Base-by-base conservation (phyloP, 2,888 invertebrate genomes). In the Drosophila lutescens region DNA sequence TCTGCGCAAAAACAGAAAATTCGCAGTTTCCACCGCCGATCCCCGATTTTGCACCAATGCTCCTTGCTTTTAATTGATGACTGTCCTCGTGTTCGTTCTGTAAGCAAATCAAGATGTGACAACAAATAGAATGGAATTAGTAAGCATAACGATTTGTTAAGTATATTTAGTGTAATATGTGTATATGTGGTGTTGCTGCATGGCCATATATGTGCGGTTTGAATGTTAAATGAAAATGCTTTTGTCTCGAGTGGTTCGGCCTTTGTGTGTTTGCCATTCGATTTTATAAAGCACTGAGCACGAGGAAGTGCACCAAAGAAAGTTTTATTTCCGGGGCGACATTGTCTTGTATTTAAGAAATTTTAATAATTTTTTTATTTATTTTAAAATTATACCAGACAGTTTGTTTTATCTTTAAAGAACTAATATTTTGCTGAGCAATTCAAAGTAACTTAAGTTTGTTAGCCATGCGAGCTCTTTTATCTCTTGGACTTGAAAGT, bases 51-150 rank as follows among this genome's bases (percentile, higher is more conserved):
- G 26, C 50, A 38, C 32, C 50, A 38, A 40, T 70, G 34, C 30
- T 70, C 44, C 15, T 41, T 30, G 50, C 55, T 59, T 55, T 43
- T 58, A 73, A 72, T 70, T 68, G 56, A 55, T 74, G 49, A 34
- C 69, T 76, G 78, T 73, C 80, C 80, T 80, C 62, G 78, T 49
- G 36, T 58, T 50, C 57, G 53, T 65, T 78, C 70, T 61, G 63
- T 55, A 60, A 65, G 55, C 62, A 72, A 36, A 53, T 47, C 56
- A 53, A 74, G 56, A 60, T 55, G 56, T 57, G 56, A 34, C 62
- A 63, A 63, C 62, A 62, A 63, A 62, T 56, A 57, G 34, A 51
- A 62, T 74, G 58, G 56, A 68, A 69, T 76, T 75, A 65, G 71
- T 70, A 69, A 69, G 46, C 50, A 67, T 53, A 59, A 50, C 46